Conservation (phyloP, 2,888 invertebrate species). For the Ectropis crepuscularia region DNA sequence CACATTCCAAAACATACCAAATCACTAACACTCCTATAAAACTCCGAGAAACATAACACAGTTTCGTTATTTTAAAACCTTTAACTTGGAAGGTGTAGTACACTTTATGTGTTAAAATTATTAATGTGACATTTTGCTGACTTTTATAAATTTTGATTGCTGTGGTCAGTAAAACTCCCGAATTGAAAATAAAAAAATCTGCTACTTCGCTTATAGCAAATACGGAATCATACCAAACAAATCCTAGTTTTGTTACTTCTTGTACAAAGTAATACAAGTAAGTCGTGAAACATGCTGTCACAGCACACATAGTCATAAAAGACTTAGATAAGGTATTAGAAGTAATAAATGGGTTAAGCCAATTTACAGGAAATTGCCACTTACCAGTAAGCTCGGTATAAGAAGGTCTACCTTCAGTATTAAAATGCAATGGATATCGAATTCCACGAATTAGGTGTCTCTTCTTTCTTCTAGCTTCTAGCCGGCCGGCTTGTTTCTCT, state of each 20-base stretch:
- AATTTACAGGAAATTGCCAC: too few species aligned
- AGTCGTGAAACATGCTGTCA: neutral
- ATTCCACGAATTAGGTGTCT: too few species aligned
- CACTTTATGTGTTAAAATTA: constrained; percentile 4
- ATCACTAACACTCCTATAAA: neutral
- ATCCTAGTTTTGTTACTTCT: neutral
- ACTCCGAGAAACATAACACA: neutral
- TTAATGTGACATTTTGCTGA: neutral
- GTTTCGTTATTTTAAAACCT: neutral
- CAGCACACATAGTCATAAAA: neutral
- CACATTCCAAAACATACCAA: neutral
- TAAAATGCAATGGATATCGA: too few species aligned
- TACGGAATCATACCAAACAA: neutral
- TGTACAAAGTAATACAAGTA: neutral
- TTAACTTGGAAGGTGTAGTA: neutral
- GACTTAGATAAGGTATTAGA: neutral
- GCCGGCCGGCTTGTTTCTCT: too few species aligned
- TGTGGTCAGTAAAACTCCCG: neutral
- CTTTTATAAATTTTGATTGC: neutral
- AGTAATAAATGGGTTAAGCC: too few species aligned
- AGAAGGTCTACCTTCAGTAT: neutral
- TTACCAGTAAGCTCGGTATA: too few species aligned
- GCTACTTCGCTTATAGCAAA: neutral
- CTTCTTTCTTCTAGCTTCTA: too few species aligned
- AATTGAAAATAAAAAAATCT: neutral